Evolutionary conservation across 2,113 vertebrate species (phyloP).

Genomic region (Atrichornis clamosus): DNA sequence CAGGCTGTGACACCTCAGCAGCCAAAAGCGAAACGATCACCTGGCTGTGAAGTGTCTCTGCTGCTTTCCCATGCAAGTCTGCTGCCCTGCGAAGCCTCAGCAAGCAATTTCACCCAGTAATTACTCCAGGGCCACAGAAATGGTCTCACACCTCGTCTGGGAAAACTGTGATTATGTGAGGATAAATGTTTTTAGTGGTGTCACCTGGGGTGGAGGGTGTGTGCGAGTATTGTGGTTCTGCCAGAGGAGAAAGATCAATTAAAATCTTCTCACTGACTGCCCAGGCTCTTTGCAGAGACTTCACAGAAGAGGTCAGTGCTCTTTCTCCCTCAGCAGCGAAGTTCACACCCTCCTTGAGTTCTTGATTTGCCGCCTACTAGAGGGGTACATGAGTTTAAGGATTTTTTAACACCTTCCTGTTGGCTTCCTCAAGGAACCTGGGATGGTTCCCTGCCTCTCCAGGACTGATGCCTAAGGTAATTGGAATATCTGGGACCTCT

Average conservation of each 20-base stretch:
- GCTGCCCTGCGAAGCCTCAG: background rate
- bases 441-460: background rate
- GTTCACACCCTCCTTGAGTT: background rate
- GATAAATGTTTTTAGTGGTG: background rate
- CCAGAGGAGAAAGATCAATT: background rate
- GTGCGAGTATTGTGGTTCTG: background rate
- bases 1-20: background rate
- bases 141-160: background rate
- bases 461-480: background rate
- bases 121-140: background rate
- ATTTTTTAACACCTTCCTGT: background rate
- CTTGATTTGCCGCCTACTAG: background rate
- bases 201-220: background rate
- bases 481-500: background rate
- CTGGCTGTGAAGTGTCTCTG: background rate
- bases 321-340: background rate
- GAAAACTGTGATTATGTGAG: background rate
- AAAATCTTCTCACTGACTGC: background rate
- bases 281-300: background rate
- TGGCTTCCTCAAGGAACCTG: background rate
- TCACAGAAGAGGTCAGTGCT: background rate
- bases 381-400: background rate
- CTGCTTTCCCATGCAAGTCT: background rate
- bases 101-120: background rate
- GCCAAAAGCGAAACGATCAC: background rate